Evolutionary conservation across 2,797 vertebrate genomes (phyloP).

Genomic region (Rhadinocentrus ornatus): DNA sequence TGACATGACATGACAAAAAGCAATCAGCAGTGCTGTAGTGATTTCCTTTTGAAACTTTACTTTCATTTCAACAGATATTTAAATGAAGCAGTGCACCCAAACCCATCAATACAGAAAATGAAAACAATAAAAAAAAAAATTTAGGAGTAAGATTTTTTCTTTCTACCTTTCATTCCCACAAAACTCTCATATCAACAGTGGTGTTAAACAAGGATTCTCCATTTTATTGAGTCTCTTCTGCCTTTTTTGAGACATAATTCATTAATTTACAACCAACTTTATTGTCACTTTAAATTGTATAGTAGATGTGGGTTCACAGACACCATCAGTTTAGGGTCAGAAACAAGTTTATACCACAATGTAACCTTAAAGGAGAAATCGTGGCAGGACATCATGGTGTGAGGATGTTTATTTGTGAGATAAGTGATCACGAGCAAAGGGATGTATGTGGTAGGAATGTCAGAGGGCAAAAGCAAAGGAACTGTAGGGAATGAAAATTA

Average conservation of each 20-base stretch:
- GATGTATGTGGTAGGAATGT: not conserved
- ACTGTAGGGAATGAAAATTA: not conserved
- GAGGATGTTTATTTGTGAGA: constrained; percentile 2
- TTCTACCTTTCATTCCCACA: too few species aligned
- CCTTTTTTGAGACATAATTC: not conserved
- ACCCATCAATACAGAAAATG: too few species aligned
- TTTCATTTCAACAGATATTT: too few species aligned
- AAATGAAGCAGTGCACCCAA: too few species aligned
- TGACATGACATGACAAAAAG: too few species aligned
- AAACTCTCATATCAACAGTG: too few species aligned
- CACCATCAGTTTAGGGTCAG: too few species aligned
- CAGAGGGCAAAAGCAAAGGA: not conserved
- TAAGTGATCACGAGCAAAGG: not conserved
- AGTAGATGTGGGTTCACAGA: not conserved
- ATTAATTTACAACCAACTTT: not conserved
- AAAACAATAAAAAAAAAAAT: too few species aligned
- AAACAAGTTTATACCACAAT: not conserved
- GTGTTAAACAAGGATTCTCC: too few species aligned
- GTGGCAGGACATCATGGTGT: not conserved
- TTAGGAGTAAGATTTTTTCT: too few species aligned
- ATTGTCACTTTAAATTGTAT: not conserved
- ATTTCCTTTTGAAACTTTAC: too few species aligned
- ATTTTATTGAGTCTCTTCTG: not conserved
- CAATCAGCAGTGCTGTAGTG: too few species aligned
- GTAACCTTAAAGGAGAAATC: not conserved